phyloP scores from a whole-genome alignment of 2,888 invertebrate species.

The Tyria jacobaeae region DNA sequence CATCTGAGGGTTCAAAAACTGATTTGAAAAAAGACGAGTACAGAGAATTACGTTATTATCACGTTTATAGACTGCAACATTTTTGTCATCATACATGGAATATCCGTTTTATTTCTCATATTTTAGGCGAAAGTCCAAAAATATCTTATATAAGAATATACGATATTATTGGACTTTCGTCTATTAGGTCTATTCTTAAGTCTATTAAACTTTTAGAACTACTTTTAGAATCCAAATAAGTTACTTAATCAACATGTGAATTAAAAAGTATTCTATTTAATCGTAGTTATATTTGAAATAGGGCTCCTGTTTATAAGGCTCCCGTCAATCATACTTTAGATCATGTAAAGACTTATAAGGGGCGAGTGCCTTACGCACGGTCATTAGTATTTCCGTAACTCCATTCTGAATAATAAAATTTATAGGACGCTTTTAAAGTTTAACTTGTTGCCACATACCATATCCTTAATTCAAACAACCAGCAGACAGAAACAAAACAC shows the following conservation, averaged over 20 bases:
- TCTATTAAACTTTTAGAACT: no score
- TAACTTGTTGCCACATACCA: conserved; percentile 32
- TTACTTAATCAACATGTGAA: neutral
- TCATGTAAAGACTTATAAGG: neutral
- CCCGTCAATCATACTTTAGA: neutral
- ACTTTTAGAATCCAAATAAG: no score
- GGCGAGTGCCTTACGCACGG: neutral
- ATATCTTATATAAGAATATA: no score
- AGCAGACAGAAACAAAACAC: conserved; percentile 38
- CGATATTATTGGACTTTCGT: no score
- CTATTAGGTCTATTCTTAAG: no score
- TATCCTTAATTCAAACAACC: conserved; percentile 4
- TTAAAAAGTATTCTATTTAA: neutral
- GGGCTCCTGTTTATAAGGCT: neutral
- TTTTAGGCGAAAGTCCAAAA: no score
- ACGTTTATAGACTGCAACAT: no score
- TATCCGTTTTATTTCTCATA: no score
- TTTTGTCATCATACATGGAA: no score
- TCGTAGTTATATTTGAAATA: neutral
- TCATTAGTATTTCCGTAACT: neutral
- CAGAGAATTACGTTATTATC: no score
- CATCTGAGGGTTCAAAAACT: no score
- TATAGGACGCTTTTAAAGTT: conserved; percentile 21
- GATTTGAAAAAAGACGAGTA: no score
- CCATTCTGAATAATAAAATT: neutral